These are phyloP conservation scores for Drosophila biarmipes DNA, from an alignment of 1,140 invertebrate species.

Conservation along the genomic window DNA sequence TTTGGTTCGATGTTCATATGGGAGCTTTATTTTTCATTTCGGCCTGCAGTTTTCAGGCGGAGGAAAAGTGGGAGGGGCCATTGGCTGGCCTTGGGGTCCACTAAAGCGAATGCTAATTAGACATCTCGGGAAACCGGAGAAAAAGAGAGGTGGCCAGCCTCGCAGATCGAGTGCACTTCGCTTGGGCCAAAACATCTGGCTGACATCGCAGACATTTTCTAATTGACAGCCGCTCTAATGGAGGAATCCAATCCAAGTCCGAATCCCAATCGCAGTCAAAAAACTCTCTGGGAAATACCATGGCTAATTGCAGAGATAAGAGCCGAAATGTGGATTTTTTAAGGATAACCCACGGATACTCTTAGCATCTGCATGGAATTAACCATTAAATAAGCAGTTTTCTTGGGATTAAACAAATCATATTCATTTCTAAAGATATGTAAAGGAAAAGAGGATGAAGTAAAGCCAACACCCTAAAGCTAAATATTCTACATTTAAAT, in stretches of 20 bases:
- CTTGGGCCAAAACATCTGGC: conserved; percentile 16
- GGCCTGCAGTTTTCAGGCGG: neutral
- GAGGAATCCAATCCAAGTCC: conserved; percentile 33
- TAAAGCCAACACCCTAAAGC: too few relatives aligned
- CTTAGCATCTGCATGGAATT: too few relatives aligned
- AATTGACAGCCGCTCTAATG: conserved; percentile 46
- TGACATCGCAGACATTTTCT: conserved; percentile 36
- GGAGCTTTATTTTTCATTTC: neutral
- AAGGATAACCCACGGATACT: too few relatives aligned
- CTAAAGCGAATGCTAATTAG: conserved; percentile 40
- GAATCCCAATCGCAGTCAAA: conserved; percentile 1
- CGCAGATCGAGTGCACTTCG: conserved; percentile 31
- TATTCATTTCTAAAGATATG: too few relatives aligned
- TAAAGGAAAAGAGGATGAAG: too few relatives aligned
- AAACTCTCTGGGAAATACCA: conserved; percentile 20
- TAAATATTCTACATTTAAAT: too few relatives aligned
- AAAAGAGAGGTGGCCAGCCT: neutral
- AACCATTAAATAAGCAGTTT: too few relatives aligned
- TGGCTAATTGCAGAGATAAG: conserved; percentile 25
- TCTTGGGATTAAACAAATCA: too few relatives aligned
- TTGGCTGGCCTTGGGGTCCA: conserved; percentile 25
- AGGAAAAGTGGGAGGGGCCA: conserved; percentile 5
- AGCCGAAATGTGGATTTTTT: neutral
- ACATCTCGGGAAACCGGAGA: conserved; percentile 1
- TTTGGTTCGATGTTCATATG: conserved; percentile 1